A percentile compares a stretch with the other conserved stretches of the same genome.
phyloP scores from a whole-genome alignment of 2,113 vertebrate genomes.

The Eira barbara region DNA sequence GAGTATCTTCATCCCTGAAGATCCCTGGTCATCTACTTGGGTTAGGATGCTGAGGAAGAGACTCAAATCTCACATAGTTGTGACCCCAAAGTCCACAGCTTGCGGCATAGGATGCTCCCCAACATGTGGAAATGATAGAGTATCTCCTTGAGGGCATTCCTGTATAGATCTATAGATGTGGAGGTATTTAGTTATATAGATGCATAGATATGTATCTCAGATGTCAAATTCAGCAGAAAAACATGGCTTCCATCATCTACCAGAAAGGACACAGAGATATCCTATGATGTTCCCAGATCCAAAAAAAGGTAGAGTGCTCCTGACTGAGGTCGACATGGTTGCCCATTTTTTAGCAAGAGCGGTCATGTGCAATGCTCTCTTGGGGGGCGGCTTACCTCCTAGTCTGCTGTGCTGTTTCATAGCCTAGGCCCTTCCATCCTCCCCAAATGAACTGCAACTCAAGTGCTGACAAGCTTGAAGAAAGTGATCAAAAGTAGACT shows the following conservation, averaged over 20 bases:
- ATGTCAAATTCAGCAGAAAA: neutral
- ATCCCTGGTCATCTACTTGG: neutral
- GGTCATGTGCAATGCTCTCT: neutral
- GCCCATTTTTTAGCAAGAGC: neutral
- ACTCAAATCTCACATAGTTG: neutral
- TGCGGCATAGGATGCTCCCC: neutral
- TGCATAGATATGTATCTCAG: neutral
- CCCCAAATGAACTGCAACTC: neutral
- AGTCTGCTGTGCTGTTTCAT: neutral
- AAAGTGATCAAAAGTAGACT: conserved; percentile 62
- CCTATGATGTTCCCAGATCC: neutral
- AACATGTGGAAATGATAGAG: neutral
- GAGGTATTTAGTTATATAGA: neutral
- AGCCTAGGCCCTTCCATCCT: neutral
- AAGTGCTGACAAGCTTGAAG: conserved; percentile 56
- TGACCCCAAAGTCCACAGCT: neutral
- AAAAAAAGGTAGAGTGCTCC: neutral
- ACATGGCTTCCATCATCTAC: neutral
- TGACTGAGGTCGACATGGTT: neutral
- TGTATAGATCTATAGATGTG: neutral
- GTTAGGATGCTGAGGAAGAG: neutral
- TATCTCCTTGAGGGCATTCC: neutral
- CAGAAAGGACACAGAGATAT: neutral
- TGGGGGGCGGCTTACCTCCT: neutral
- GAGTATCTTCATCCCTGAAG: neutral